Conservation (phyloP, 1,140 invertebrate genomes). For the Battus philenor region DNA sequence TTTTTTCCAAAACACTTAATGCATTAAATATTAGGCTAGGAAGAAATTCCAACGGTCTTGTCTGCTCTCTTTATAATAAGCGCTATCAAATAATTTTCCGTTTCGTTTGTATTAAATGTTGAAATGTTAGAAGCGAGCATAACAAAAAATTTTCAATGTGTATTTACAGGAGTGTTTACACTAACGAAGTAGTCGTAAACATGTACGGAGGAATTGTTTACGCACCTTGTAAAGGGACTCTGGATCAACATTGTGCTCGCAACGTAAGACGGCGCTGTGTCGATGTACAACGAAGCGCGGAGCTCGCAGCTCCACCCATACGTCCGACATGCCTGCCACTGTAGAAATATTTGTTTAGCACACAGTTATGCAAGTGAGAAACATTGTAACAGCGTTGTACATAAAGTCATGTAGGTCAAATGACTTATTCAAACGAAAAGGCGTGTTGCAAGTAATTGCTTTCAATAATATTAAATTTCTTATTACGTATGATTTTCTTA, state of each 20-base stretch:
- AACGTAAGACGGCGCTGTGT: slow-evolving; percentile 65
- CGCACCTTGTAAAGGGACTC: slow-evolving; percentile 76
- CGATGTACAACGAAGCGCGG: slow-evolving; percentile 60
- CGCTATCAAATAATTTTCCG: neutral
- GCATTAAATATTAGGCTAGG: neutral
- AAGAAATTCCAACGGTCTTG: neutral
- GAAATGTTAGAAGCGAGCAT: no score
- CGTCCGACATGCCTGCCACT: slow-evolving; percentile 58
- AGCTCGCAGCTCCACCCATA: slow-evolving; percentile 57
- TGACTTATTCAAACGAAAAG: no score
- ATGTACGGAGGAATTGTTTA: neutral
- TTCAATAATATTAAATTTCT: no score
- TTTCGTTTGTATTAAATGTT: neutral
- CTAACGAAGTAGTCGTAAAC: neutral
- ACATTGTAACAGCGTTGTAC: no score
- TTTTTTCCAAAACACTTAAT: no score
- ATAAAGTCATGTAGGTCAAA: no score
- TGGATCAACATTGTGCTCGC: slow-evolving; percentile 74
- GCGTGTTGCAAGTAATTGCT: no score
- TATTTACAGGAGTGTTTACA: neutral
- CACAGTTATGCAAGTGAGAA: no score
- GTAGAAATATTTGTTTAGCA: slow-evolving; percentile 20
- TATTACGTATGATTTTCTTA: no score
- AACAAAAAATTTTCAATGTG: neutral
- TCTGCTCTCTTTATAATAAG: neutral